phyloP scores from a whole-genome alignment of 64 coral and sea anemone species.

The Astreopora myriophthalma region DNA sequence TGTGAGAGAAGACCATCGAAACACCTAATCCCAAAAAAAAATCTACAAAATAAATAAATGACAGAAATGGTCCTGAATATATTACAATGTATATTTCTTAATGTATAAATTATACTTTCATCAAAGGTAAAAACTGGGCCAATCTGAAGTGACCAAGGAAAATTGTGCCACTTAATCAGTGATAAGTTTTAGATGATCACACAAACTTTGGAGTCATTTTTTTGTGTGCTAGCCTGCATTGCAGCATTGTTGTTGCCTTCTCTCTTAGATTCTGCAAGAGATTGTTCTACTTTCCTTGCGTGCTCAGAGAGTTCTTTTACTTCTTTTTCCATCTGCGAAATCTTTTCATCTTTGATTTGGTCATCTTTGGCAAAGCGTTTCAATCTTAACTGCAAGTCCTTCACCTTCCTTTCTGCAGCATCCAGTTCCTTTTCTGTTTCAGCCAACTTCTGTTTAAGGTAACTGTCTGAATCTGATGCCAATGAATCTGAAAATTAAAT shows the following conservation, averaged over 20 bases:
- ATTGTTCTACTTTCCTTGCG: slow-evolving; percentile 69
- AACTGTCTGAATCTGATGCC: slow-evolving; percentile 18
- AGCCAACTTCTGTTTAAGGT: slow-evolving; percentile 70
- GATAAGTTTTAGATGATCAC: neutral
- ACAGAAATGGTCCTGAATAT: neutral
- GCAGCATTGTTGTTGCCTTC: slow-evolving; percentile 28
- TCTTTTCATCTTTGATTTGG: slow-evolving; percentile 90
- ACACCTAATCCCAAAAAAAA: neutral
- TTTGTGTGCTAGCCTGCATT: neutral
- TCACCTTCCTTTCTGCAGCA: slow-evolving; percentile 85
- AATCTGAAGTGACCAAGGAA: neutral
- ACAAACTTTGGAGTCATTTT: slow-evolving; percentile 43
- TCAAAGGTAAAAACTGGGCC: neutral
- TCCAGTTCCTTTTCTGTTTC: slow-evolving; percentile 88
- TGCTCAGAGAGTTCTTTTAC: slow-evolving; percentile 73
- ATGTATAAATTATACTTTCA: neutral
- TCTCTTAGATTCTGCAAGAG: neutral
- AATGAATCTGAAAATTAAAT: slow-evolving; percentile 5
- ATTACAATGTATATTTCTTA: neutral
- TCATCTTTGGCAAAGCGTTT: slow-evolving; percentile 93
- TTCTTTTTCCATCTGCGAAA: slow-evolving; percentile 85
- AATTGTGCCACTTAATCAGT: neutral
- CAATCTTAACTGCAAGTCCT: slow-evolving; percentile 87
- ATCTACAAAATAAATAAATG: neutral
- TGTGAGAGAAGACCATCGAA: neutral